Conservation (phyloP, 2,888 invertebrate species). For the Chironomus tentans region DNA sequence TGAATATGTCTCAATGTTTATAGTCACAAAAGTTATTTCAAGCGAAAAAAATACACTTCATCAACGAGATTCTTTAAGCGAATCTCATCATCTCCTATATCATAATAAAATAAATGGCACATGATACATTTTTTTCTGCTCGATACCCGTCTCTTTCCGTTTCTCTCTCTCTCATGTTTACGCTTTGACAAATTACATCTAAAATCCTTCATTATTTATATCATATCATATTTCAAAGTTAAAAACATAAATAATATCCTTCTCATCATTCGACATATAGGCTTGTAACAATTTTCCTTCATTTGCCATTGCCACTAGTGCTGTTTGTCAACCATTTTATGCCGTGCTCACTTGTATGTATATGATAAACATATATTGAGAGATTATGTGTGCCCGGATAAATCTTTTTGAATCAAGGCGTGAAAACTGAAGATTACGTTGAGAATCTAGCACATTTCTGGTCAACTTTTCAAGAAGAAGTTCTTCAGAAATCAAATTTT, state of each 20-base stretch:
- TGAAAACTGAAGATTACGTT: too few relatives aligned
- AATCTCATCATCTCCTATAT: background rate
- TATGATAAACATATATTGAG: too few relatives aligned
- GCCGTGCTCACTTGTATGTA: too few relatives aligned
- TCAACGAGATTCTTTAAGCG: background rate
- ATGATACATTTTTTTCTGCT: background rate
- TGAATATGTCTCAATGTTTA: background rate
- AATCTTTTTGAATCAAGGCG: too few relatives aligned
- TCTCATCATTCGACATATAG: background rate
- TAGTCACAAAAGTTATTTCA: background rate
- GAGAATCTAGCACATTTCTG: too few relatives aligned
- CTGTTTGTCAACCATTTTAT: constrained; percentile 2
- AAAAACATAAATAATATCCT: constrained; percentile 15
- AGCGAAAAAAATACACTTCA: background rate
- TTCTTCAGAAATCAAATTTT: too few relatives aligned
- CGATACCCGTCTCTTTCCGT: too few relatives aligned
- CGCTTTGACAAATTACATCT: constrained; percentile 17
- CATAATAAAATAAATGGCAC: background rate
- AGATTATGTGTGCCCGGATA: too few relatives aligned
- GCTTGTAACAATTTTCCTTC: background rate
- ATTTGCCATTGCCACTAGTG: background rate
- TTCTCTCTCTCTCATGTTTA: background rate
- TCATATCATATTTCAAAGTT: constrained; percentile 12
- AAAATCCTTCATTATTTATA: constrained; percentile 15
- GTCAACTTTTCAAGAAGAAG: too few relatives aligned